phyloP scores from a whole-genome alignment of 2,113 vertebrate species.

The Callionymus lyra region DNA sequence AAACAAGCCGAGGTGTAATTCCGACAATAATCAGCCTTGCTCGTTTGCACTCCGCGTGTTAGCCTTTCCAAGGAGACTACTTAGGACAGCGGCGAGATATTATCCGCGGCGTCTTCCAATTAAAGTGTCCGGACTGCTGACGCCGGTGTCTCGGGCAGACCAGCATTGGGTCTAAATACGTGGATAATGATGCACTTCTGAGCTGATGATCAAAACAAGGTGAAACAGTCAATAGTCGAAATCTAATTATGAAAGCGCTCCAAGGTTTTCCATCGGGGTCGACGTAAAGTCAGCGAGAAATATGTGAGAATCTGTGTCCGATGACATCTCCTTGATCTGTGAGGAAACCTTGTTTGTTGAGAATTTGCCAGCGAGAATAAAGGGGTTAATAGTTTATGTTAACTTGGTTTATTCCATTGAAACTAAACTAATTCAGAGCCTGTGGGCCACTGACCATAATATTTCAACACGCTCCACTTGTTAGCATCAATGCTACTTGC shows the following conservation, averaged over 20 bases:
- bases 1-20: conserved; percentile 17
- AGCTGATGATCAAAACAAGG: conserved; percentile 42
- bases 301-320: conserved; percentile 33
- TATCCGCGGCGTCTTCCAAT: conserved; percentile 46
- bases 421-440: no score
- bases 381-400: no score
- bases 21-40: background rate
- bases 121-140: conserved; percentile 56
- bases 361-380: no score
- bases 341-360: no score
- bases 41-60: background rate
- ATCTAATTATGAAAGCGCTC: conserved; percentile 17
- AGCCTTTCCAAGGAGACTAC: conserved; percentile 23
- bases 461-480: no score
- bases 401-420: no score
- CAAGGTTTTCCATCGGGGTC: conserved; percentile 46
- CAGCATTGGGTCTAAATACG: conserved; percentile 41
- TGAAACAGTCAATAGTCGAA: conserved; percentile 50
- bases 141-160: conserved; percentile 38
- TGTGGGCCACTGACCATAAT: no score
- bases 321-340: conserved; percentile 33
- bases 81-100: conserved; percentile 38
- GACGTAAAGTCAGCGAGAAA: conserved; percentile 63
- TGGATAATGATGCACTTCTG: conserved; percentile 45
- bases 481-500: no score